Evolutionary conservation across 1,140 invertebrate species (phyloP), one percentile per base, ranked within the genome.

Genomic region (Bombus vancouverensis): DNA sequence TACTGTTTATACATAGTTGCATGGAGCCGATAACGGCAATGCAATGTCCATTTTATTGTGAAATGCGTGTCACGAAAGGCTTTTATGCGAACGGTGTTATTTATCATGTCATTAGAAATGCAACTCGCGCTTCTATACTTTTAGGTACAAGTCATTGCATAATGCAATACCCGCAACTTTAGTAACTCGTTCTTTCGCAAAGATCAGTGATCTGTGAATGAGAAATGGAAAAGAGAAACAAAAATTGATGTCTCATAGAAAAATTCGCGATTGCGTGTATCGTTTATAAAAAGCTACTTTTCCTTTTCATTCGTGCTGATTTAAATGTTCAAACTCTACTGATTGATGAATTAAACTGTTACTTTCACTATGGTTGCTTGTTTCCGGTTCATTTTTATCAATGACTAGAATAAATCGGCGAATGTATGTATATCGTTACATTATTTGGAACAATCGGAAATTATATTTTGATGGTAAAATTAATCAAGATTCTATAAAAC

Each of bases 101-200:
- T 62, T 37, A 34, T 25, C 22, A 39, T 68, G n/a, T 65, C 77
- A 71, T 71, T 85, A 80, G 77, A 80, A 72, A 85, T 80, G 68
- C 83, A 80, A 62, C 75, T 72, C 83, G 83, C 57, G 53, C 32
- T 72, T 80, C 77, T 57, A 85, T 34, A 47, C 53, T 72, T 85
- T 85, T 85, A 85, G 57, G 42, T 65, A 80, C 37, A 62, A 39
- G 42, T 25, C 32, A 44, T 85, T 85, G 77, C 76, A 42, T 80
- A 85, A 85, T 25, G 8, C n/a, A 42, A 22, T 22, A 47, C 57
- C 53, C 44, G 53, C 15, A 42, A n/a, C 66, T 85, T 80, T 47
- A 32, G 22, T 34, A 47, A 80, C 83, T 80, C 28, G 77, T 85
- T 80, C 42, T 85, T 85, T 85, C 77, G 77, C 59, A 85, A 85